Conservation (phyloP, 2,888 invertebrate genomes). For the Drosophila infuscata region DNA sequence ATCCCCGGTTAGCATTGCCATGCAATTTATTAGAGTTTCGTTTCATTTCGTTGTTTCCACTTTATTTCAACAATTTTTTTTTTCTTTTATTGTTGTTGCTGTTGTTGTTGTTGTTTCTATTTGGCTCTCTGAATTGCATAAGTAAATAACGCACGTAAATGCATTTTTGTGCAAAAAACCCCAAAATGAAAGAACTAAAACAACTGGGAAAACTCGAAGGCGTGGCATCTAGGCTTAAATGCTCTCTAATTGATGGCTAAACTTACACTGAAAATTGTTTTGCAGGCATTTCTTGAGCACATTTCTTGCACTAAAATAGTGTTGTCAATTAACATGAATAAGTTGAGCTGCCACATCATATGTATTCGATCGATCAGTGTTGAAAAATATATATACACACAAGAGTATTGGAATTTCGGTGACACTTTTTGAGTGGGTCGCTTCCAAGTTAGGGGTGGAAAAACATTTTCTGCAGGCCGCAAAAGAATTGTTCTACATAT, state of each 20-base stretch:
- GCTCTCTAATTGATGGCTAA: conserved; percentile 26
- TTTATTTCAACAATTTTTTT: neutral
- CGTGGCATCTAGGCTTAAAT: conserved; percentile 18
- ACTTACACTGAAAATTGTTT: neutral
- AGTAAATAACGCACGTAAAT: conserved; percentile 77
- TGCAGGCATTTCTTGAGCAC: neutral
- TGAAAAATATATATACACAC: neutral
- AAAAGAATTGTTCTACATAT: conserved; percentile 70
- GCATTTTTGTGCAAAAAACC: conserved; percentile 53
- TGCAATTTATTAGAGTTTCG: conserved; percentile 72
- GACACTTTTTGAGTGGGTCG: neutral
- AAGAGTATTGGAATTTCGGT: conserved; percentile 20
- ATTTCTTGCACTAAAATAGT: neutral
- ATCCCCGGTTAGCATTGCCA: conserved; percentile 65
- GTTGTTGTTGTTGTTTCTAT: neutral
- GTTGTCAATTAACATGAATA: neutral
- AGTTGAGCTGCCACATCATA: neutral
- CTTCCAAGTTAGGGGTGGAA: conserved; percentile 7
- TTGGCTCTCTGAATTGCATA: conserved; percentile 53
- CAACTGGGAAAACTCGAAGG: neutral
- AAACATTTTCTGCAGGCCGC: conserved; percentile 59
- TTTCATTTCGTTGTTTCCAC: conserved; percentile 26
- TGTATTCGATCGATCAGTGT: too few relatives aligned
- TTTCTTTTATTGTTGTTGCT: conserved; percentile 2
- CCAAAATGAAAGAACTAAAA: conserved; percentile 60